Percentiles rank a stretch among this genome's conserved stretches.
Evolutionary conservation across 2,888 invertebrate genomes (phyloP).

Genomic region (Dasypogon diadema): DNA sequence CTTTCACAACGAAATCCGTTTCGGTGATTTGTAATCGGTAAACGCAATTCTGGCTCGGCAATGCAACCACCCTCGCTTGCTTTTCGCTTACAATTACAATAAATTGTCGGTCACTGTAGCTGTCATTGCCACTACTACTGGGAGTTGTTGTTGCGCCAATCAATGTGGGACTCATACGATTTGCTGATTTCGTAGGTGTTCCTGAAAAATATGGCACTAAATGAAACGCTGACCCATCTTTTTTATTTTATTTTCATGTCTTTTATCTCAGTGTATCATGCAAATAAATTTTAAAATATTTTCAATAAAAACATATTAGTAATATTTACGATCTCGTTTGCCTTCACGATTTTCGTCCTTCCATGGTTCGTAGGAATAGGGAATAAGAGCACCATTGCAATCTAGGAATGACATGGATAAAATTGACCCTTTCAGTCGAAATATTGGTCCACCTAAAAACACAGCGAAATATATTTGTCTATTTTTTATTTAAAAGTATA

Average conservation of each 20-base stretch:
- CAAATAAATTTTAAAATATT: slow-evolving; percentile 19
- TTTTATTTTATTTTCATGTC: background rate
- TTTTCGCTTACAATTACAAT: slow-evolving; percentile 95
- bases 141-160: slow-evolving; percentile 72
- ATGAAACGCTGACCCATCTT: too few relatives aligned
- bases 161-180: slow-evolving; percentile 83
- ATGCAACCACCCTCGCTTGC: slow-evolving; percentile 92
- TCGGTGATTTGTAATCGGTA: slow-evolving; percentile 94
- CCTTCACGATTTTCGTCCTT: slow-evolving; percentile 81
- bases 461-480: too few relatives aligned
- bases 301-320: slow-evolving; percentile 15
- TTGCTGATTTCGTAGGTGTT: slow-evolving; percentile 78
- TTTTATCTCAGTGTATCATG: slow-evolving; percentile 1
- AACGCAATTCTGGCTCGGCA: slow-evolving; percentile 95
- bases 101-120: slow-evolving; percentile 86
- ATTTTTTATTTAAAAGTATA: too few relatives aligned
- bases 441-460: slow-evolving; percentile 89
- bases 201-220: slow-evolving; percentile 62
- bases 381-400: slow-evolving; percentile 92
- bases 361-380: slow-evolving; percentile 92
- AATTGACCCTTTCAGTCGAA: slow-evolving; percentile 95
- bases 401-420: slow-evolving; percentile 96
- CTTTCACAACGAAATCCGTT: slow-evolving; percentile 92
- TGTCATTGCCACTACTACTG: slow-evolving; percentile 67
- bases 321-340: slow-evolving; percentile 67